Evolutionary conservation across 2,797 vertebrate genomes (phyloP).

Genomic region (Ctenosaura bakeri): DNA sequence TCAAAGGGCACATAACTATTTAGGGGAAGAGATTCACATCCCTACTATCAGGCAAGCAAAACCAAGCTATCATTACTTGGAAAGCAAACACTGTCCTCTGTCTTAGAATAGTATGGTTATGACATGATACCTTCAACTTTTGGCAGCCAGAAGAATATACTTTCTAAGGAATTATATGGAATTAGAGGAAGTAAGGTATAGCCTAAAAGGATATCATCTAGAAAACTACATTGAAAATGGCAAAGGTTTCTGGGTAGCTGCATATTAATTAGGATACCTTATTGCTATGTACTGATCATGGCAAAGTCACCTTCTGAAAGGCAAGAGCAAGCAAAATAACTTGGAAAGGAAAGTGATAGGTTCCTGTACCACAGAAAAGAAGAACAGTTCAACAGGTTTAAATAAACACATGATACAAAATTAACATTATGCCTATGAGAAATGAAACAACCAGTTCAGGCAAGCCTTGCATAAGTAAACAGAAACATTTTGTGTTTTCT

Average conservation of each 20-base stretch:
- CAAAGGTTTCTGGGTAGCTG: background rate
- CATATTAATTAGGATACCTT: background rate
- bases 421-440: too few relatives aligned
- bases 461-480: too few relatives aligned
- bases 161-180: background rate
- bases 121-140: background rate
- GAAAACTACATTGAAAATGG: background rate
- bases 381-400: too few relatives aligned
- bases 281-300: background rate
- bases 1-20: background rate
- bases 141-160: background rate
- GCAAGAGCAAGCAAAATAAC: background rate
- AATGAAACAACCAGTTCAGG: too few relatives aligned
- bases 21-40: background rate
- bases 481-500: too few relatives aligned
- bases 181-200: background rate
- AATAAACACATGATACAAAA: too few relatives aligned
- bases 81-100: constrained; percentile 9
- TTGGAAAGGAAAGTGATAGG: too few relatives aligned
- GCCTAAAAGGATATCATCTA: background rate
- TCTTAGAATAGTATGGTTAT: background rate
- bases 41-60: background rate
- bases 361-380: too few relatives aligned
- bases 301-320: background rate
- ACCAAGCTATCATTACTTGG: background rate